Evolutionary conservation across 2,888 invertebrate genomes (phyloP).

Genomic region (Andricus curvator): DNA sequence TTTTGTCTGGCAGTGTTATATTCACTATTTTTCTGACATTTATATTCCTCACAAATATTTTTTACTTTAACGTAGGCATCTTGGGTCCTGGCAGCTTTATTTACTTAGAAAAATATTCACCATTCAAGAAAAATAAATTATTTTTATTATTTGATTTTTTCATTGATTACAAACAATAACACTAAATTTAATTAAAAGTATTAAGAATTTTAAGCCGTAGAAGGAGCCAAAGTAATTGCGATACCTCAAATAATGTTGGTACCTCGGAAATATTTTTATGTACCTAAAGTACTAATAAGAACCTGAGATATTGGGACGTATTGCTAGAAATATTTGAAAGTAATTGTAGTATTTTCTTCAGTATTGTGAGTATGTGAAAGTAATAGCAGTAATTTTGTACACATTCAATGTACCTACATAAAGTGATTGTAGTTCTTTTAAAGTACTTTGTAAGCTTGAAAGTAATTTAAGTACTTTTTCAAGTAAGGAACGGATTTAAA

Average conservation of each 20-base stretch:
- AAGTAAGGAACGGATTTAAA: no score
- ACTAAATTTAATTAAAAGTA: neutral
- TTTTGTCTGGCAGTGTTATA: neutral
- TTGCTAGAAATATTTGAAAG: no score
- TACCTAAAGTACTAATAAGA: neutral
- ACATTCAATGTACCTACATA: no score
- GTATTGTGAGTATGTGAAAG: no score
- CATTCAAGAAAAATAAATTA: neutral
- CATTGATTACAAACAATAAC: neutral
- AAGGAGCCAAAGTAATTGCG: no score
- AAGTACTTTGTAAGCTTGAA: no score
- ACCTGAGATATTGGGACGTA: no score
- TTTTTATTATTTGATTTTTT: neutral
- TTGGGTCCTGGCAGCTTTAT: neutral
- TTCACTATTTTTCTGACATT: neutral
- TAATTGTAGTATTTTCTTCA: no score
- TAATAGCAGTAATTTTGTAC: no score
- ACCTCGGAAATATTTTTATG: neutral
- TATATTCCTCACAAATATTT: neutral
- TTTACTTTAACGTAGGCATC: neutral
- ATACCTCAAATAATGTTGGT: neutral
- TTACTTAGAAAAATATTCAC: conserved; percentile 3
- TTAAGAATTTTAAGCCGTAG: no score
- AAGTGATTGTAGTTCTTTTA: no score
- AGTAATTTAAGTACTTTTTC: no score